Evolutionary conservation across 1,140 invertebrate genomes (phyloP).

Genomic region (Tetraneura akinire): DNA sequence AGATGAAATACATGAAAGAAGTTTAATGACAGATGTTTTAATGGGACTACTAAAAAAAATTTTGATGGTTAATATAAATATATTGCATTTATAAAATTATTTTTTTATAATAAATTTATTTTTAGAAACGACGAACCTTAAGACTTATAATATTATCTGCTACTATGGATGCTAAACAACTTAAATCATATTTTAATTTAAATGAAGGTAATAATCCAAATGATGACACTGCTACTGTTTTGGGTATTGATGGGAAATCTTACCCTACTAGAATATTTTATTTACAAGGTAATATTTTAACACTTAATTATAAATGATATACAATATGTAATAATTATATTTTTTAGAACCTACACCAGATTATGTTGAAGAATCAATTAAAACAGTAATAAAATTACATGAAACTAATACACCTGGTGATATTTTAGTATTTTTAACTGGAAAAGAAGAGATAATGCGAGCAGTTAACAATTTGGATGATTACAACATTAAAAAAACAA

Average conservation of each 20-base stretch:
- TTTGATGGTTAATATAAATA: conserved; percentile 63
- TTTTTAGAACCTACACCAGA: conserved; percentile 80
- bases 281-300: conserved; percentile 63
- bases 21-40: conserved; percentile 88
- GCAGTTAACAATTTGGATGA: conserved; percentile 71
- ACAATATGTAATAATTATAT: background rate
- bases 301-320: background rate
- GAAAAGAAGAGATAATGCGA: conserved; percentile 86
- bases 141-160: conserved; percentile 91
- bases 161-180: conserved; percentile 87
- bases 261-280: conserved; percentile 90
- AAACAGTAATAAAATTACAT: conserved; percentile 89
- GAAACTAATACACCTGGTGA: conserved; percentile 79
- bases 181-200: conserved; percentile 87
- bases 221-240: conserved; percentile 75
- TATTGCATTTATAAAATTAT: background rate
- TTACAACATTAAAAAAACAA: conserved; percentile 64
- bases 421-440: conserved; percentile 91
- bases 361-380: conserved; percentile 85
- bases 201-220: conserved; percentile 63
- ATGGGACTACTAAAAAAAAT: conserved; percentile 95
- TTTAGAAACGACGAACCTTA: conserved; percentile 80
- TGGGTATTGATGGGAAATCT: conserved; percentile 85
- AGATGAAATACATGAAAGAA: conserved; percentile 96
- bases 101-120: conserved; percentile 50